Evolutionary conservation across 2,113 vertebrate species (phyloP), one percentile per base, ranked within the genome.

Genomic region (Nesogale talazaci): DNA sequence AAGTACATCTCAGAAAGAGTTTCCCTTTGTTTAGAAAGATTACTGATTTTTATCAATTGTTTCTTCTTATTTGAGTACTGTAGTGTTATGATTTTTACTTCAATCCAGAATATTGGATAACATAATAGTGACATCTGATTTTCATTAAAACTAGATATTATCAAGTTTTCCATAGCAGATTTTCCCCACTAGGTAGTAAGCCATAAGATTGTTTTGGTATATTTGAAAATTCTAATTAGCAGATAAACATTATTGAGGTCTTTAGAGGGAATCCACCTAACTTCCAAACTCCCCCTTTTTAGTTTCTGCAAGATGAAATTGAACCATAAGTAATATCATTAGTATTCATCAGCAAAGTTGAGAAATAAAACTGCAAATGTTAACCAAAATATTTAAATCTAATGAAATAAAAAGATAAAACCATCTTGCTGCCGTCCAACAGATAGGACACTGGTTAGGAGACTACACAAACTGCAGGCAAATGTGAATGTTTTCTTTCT

Each of bases 121-220:
- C 56, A 89, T 92, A 76, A 80, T 61, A 89, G 15, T 89, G 76
- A 91, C 36, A 61, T 96, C 89, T 89, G 31, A 85, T 83, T 94
- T 91, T 96, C 94, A 82, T 94, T 87, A 86, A 96, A 93, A 77
- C 56, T 34, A 88, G 95, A 52, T 89, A 88, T 72, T 83, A 42
- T n/a, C 38, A 86, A 36, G 22, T 22, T n/a, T 67, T 89, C 69
- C 79, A 40, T 40, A 31, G 34, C 29, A 91, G 67, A 36, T 3
- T 57, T 77, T 29, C 91, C 52, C 25, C 59, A 67, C 59, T 69
- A 40, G 46, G 14, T 29, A 80, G 20, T 59, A 82, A 91, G 69
- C 57, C 15, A 7, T 72, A 36, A 72, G 76, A 90, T 40, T 56
- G 20, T 38, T 34, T 42, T 70, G 9, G 31, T 46, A 38, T 85